phyloP scores from a whole-genome alignment of 2,888 invertebrate species.

The Theretra japonica region DNA sequence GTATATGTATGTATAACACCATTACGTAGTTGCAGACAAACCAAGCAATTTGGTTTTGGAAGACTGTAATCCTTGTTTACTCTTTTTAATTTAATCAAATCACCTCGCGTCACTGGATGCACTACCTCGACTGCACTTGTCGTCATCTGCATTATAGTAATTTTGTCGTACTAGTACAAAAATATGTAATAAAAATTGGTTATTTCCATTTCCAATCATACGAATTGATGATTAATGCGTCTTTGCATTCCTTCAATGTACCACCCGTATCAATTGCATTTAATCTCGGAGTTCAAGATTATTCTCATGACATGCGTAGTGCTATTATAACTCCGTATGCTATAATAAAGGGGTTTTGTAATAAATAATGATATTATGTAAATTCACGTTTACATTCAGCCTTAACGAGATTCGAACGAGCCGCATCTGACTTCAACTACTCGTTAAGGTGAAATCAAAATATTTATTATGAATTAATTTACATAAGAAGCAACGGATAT shows the following conservation, averaged over 20 bases:
- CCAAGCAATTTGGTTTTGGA: too few species aligned
- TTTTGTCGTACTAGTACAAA: too few species aligned
- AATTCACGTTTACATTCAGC: constrained; percentile 69
- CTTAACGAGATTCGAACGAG: constrained; percentile 74
- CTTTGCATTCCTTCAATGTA: not conserved
- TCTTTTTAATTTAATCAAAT: too few species aligned
- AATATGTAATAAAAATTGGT: too few species aligned
- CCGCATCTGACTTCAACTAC: constrained; percentile 68
- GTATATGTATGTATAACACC: too few species aligned
- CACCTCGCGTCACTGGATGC: too few species aligned
- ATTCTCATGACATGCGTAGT: constrained; percentile 32
- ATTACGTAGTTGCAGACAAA: too few species aligned
- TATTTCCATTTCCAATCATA: not conserved
- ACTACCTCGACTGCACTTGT: too few species aligned
- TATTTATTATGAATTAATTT: constrained; percentile 82
- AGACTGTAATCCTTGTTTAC: too few species aligned
- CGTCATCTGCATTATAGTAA: too few species aligned
- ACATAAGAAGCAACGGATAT: constrained; percentile 74
- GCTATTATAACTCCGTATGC: constrained; percentile 41
- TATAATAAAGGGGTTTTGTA: constrained; percentile 61
- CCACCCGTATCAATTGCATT: not conserved
- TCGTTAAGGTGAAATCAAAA: constrained; percentile 79
- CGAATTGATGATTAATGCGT: not conserved
- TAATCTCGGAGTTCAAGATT: constrained; percentile 21
- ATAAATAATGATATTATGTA: constrained; percentile 79